These are phyloP conservation scores for Trachymyrmex cornetzi DNA, from an alignment of 1,140 invertebrate species.

Conservation along the genomic window DNA sequence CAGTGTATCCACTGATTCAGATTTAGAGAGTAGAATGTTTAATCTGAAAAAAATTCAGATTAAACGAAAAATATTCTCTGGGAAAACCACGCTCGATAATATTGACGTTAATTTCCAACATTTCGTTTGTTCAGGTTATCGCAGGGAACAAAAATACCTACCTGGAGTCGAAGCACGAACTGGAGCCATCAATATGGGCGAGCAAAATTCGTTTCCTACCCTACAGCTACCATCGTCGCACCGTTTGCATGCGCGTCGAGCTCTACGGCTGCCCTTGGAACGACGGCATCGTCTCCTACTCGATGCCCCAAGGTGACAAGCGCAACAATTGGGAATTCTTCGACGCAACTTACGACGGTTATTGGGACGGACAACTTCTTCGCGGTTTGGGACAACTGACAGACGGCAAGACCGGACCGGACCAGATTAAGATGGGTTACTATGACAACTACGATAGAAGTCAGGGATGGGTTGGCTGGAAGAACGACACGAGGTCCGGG, in stretches of 20 bases:
- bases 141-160: slow-evolving; percentile 94
- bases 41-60: neutral
- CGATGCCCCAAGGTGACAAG: slow-evolving; percentile 91
- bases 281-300: slow-evolving; percentile 86
- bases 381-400: slow-evolving; percentile 95
- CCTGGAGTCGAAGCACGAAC: slow-evolving; percentile 91
- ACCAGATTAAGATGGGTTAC: slow-evolving; percentile 92
- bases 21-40: too few species aligned
- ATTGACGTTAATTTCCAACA: neutral
- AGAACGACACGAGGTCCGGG: slow-evolving; percentile 91
- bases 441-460: slow-evolving; percentile 87
- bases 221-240: slow-evolving; percentile 93
- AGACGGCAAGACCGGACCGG: slow-evolving; percentile 91
- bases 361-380: slow-evolving; percentile 90
- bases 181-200: slow-evolving; percentile 93
- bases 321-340: slow-evolving; percentile 94
- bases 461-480: slow-evolving; percentile 97
- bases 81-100: neutral
- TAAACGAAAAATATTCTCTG: neutral
- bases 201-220: slow-evolving; percentile 93
- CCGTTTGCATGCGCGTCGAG: slow-evolving; percentile 95
- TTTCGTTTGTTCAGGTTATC: slow-evolving; percentile 89
- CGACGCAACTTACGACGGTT: slow-evolving; percentile 97
- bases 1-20: too few species aligned
- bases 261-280: slow-evolving; percentile 92